A percentile compares a stretch with the other conserved stretches of the same genome.
phyloP scores from a whole-genome alignment of 2,113 vertebrate species.

The Plestiodon gilberti region DNA sequence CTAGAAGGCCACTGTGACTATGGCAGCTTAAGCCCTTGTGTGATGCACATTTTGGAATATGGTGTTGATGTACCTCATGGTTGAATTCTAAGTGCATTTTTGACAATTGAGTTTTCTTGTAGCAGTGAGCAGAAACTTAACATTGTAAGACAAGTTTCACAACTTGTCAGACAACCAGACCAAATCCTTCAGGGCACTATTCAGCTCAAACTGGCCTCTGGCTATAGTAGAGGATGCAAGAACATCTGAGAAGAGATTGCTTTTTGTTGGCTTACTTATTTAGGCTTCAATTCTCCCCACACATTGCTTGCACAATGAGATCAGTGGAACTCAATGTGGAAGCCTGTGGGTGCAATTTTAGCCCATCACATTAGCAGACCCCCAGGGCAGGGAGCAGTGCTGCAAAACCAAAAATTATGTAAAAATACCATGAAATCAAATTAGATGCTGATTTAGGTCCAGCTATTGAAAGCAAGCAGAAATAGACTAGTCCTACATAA shows the following conservation, averaged over 20 bases:
- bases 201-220: background rate
- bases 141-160: slow-evolving; percentile 7
- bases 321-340: background rate
- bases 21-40: background rate
- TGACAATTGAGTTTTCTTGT: slow-evolving; percentile 5
- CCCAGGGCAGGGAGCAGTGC: background rate
- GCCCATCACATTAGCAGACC: background rate
- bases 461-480: background rate
- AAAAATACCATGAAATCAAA: background rate
- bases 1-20: background rate
- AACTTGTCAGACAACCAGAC: background rate
- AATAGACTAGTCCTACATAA: background rate
- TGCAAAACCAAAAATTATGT: background rate
- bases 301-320: background rate
- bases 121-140: background rate
- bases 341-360: background rate
- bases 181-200: background rate
- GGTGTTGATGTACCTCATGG: background rate
- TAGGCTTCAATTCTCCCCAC: background rate
- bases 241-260: background rate
- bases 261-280: slow-evolving; percentile 22
- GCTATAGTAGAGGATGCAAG: background rate
- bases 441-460: background rate
- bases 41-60: background rate
- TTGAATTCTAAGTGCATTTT: slow-evolving; percentile 3